phyloP scores from a whole-genome alignment of 1,140 invertebrate genomes.

The Orussus abietinus region DNA sequence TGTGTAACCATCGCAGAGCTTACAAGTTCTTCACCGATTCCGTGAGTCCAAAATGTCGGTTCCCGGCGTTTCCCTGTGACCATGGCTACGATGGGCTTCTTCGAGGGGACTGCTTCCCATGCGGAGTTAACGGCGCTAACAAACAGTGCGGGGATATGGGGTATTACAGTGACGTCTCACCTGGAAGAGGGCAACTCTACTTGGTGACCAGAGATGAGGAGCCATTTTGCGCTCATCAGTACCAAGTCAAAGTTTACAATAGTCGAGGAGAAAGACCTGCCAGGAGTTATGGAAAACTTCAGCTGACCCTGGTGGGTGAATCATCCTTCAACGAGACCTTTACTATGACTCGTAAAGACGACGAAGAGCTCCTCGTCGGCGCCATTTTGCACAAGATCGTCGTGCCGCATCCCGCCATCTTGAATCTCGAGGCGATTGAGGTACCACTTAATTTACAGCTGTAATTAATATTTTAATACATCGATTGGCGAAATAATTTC shows the following conservation, averaged over 20 bases:
- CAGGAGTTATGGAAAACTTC: slow-evolving; percentile 76
- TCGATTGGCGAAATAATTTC: background rate
- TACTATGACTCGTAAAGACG: slow-evolving; percentile 78
- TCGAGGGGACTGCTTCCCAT: slow-evolving; percentile 70
- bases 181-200: slow-evolving; percentile 77
- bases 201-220: slow-evolving; percentile 85
- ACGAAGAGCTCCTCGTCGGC: slow-evolving; percentile 70
- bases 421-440: slow-evolving; percentile 55
- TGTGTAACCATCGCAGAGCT: slow-evolving; percentile 88
- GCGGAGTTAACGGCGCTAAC: slow-evolving; percentile 52
- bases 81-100: slow-evolving; percentile 78
- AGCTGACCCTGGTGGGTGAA: slow-evolving; percentile 77
- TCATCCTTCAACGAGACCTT: slow-evolving; percentile 84
- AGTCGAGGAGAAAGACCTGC: slow-evolving; percentile 62
- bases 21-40: slow-evolving; percentile 94
- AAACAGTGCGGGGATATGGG: slow-evolving; percentile 86
- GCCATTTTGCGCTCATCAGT: slow-evolving; percentile 90
- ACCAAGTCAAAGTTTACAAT: slow-evolving; percentile 75
- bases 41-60: slow-evolving; percentile 82
- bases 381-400: slow-evolving; percentile 73
- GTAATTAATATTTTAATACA: slow-evolving; percentile 1
- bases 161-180: slow-evolving; percentile 81
- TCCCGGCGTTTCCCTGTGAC: slow-evolving; percentile 82
- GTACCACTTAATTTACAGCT: slow-evolving; percentile 19
- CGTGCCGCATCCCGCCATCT: slow-evolving; percentile 81